Percentiles rank a stretch among this genome's conserved stretches.
These are phyloP conservation scores for Otolemur garnettii DNA, from an alignment of 2,113 vertebrate species.

Conservation along the genomic window DNA sequence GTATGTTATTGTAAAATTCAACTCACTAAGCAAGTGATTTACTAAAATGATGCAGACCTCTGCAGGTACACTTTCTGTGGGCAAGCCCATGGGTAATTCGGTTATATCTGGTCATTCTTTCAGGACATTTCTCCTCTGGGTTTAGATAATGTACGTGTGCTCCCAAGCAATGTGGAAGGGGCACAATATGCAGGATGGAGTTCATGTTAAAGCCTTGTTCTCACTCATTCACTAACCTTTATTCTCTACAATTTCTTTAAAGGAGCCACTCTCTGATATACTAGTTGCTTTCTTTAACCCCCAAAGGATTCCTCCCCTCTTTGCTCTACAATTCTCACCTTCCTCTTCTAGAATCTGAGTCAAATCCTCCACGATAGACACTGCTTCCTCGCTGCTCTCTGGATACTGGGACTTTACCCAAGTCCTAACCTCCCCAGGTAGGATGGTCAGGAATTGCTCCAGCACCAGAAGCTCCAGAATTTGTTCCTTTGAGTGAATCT, in stretches of 20 bases:
- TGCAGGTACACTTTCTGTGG: neutral
- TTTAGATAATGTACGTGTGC: neutral
- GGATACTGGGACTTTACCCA: constrained; percentile 83
- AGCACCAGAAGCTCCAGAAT: constrained; percentile 82
- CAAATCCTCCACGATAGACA: constrained; percentile 81
- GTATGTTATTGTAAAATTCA: constrained; percentile 18
- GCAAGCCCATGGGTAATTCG: neutral
- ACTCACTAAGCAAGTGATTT: constrained; percentile 42
- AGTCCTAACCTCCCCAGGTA: constrained; percentile 79
- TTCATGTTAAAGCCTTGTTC: neutral
- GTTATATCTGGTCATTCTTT: neutral
- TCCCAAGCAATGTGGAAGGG: neutral
- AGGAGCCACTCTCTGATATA: neutral
- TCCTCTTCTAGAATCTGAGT: constrained; percentile 80
- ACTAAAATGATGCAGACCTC: constrained; percentile 5
- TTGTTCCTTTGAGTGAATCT: constrained; percentile 83
- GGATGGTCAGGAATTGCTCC: constrained; percentile 82
- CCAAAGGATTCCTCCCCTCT: neutral
- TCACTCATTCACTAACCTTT: neutral
- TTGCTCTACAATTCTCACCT: constrained; percentile 71
- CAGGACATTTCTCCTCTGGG: neutral
- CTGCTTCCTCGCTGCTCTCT: constrained; percentile 78
- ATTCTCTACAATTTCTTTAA: neutral
- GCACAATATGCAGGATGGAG: neutral
- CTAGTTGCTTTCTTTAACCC: neutral